These are phyloP conservation scores for Zhengitettix transpicula DNA, from an alignment of 2,888 invertebrate species.

Conservation along the genomic window DNA sequence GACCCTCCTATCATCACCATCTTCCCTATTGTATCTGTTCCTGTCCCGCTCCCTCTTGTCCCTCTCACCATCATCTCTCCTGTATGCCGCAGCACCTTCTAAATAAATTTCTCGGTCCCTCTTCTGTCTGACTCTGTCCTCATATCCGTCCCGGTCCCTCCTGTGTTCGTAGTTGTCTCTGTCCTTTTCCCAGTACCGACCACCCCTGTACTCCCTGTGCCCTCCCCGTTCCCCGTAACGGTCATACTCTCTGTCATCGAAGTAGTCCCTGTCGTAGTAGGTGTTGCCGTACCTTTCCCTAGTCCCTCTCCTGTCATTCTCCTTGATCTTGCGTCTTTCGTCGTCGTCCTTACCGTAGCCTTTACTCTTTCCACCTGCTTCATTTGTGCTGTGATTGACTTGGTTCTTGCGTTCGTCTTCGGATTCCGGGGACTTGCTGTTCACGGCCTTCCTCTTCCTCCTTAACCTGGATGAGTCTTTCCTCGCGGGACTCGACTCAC, in stretches of 20 bases:
- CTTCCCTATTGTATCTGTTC: constrained; percentile 13
- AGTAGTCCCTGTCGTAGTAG: no score
- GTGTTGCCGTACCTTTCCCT: no score
- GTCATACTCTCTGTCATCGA: constrained; percentile 9
- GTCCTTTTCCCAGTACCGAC: constrained; percentile 11
- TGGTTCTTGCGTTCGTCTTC: not conserved
- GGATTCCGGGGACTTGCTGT: no score
- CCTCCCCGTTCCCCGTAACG: constrained; percentile 12
- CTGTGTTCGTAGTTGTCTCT: constrained; percentile 10
- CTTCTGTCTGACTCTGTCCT: constrained; percentile 15
- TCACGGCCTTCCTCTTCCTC: not conserved
- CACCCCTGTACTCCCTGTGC: constrained; percentile 1
- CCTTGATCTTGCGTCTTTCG: constrained; percentile 20
- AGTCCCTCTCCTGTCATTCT: constrained; percentile 10
- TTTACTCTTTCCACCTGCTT: not conserved
- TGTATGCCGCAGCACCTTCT: no score
- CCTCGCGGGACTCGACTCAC: no score
- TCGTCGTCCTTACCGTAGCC: not conserved
- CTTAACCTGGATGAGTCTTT: not conserved
- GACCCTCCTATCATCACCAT: no score
- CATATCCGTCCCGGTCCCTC: constrained; percentile 12
- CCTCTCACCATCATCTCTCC: no score
- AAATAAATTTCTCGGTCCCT: no score
- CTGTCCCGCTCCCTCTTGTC: constrained; percentile 10
- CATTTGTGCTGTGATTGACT: not conserved